Evolutionary conservation across 2,888 invertebrate species (phyloP), one percentile per base, ranked within the genome.

Genomic region (Ypsolopha sequella): DNA sequence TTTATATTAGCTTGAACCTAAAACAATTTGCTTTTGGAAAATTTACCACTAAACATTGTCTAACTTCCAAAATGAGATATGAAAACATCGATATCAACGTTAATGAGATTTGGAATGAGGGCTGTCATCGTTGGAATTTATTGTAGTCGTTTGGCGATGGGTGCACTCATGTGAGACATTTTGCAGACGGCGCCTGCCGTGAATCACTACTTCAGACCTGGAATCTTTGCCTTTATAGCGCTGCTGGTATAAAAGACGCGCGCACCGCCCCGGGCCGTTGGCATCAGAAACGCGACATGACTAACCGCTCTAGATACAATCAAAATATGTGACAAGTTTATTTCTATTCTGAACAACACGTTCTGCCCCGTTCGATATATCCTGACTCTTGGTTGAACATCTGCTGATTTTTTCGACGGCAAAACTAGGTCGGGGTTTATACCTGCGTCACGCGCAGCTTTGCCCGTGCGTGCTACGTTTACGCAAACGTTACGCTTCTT

Each of bases 231-330:
- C 80, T 79, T 80, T 85, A 82, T 81, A 84, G 50, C 39, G 44
- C n/a, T 41, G 44, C 36, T 43, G 14, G 43, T 43, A 44, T 36
- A 44, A 43, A 43, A 36, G 39, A 24, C 24, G 24, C 24, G 24
- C 50, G 36, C 7, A 8, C n/a, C 11, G 48, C 74, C n/a, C n/a
- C 76, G 78, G 80, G 80, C 68, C 84, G 85, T 81, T 86, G 86
- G 86, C 86, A 84, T 80, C 82, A 72, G 67, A 73, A 76, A 64
- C 75, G 71, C 76, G 68, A 73, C 73, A 78, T 85, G 86, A 86
- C 85, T 85, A 85, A 85, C 85, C 84, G 86, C 82, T 85, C 84
- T 84, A 85, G 80, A 85, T 85, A 85, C 82, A 84, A 85, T 85
- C 86, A 84, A 82, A 84, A 82, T 85, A 85, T 82, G 84, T 81